Percentiles rank a stretch among this genome's conserved stretches.
Conservation (phyloP, 2,888 invertebrate species). For the Megaustenia siamemsis region DNA sequence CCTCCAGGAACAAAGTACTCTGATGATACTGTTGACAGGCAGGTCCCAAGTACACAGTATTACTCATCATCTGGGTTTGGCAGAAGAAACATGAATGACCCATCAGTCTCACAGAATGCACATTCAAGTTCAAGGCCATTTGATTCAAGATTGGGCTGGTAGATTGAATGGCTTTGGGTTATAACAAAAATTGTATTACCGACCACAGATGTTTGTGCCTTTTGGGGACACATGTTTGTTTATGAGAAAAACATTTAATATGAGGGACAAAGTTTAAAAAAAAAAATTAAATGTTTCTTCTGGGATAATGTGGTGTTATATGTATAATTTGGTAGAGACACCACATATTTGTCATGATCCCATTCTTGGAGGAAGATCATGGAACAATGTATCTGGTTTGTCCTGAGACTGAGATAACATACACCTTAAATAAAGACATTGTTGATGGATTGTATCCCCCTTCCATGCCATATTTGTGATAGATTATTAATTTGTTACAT, state of each 20-base stretch:
- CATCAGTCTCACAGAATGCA: background rate
- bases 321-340: too few relatives aligned
- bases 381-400: too few relatives aligned
- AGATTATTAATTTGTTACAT: background rate
- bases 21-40: constrained; percentile 14
- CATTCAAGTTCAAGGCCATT: constrained; percentile 18
- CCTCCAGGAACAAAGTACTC: background rate
- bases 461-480: background rate
- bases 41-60: constrained; percentile 17
- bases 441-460: background rate
- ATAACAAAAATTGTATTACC: background rate
- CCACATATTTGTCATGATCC: too few relatives aligned
- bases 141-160: constrained; percentile 47
- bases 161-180: background rate
- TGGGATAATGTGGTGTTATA: too few relatives aligned
- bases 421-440: background rate
- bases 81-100: background rate
- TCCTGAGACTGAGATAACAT: too few relatives aligned
- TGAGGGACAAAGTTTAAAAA: too few relatives aligned
- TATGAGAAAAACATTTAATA: background rate
- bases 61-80: constrained; percentile 19
- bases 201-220: background rate
- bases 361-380: too few relatives aligned
- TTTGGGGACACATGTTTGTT: background rate
- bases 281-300: too few relatives aligned